A percentile compares a stretch with the other conserved stretches of the same genome.
Evolutionary conservation across 2,888 invertebrate genomes (phyloP).

Genomic region (Deroplatys truncata): DNA sequence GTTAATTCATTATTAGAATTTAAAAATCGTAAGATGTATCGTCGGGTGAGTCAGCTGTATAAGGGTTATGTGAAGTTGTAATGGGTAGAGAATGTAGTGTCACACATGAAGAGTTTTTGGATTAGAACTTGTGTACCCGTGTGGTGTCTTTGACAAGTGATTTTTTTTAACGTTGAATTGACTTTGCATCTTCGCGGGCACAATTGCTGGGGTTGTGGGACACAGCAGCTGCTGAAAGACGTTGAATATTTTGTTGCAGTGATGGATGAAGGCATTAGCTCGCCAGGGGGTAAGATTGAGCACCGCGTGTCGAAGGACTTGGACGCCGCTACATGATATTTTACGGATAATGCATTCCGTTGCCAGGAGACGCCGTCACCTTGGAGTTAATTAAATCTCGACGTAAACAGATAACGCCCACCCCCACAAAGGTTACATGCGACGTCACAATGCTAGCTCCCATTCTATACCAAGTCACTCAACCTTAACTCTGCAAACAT

Average conservation of each 20-base stretch:
- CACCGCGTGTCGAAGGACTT: neutral
- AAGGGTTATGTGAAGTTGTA: no score
- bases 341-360: neutral
- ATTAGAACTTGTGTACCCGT: no score
- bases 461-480: neutral
- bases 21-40: no score
- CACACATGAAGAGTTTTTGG: no score
- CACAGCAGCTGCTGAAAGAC: neutral
- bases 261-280: neutral
- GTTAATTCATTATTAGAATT: no score
- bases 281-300: neutral
- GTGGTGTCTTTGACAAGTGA: no score
- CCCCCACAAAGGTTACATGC: neutral
- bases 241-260: neutral
- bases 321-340: neutral
- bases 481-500: neutral
- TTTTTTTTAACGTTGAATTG: no score
- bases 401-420: neutral
- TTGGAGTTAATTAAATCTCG: neutral
- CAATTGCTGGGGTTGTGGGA: neutral
- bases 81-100: no score
- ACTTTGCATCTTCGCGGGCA: no score
- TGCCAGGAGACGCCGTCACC: neutral
- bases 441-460: neutral
- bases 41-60: no score